Percentiles rank a stretch among this genome's conserved stretches.
Conservation (phyloP, 2,888 invertebrate species). For the Xiphydria camelus region DNA sequence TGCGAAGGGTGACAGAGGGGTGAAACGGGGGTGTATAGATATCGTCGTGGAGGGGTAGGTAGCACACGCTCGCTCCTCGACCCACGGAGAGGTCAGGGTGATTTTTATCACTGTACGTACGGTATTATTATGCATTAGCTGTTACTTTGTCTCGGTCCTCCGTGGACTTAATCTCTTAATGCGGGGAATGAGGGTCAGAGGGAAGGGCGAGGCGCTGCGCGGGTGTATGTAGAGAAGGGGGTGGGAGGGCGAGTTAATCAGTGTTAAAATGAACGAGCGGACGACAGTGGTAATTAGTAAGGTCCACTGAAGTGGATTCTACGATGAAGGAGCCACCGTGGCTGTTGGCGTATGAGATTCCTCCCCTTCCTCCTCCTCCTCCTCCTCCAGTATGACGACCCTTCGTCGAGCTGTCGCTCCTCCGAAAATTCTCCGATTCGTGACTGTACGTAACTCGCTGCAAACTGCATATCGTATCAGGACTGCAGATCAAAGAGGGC, state of each 20-base stretch:
- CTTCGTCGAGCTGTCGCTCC: too few relatives aligned
- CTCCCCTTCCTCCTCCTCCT: neutral
- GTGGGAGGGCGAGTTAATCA: constrained; percentile 40
- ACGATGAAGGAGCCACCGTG: constrained; percentile 4
- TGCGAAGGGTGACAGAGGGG: too few relatives aligned
- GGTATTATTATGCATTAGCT: constrained; percentile 4
- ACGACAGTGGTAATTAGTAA: constrained; percentile 44
- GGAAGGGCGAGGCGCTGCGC: constrained; percentile 22
- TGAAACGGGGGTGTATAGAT: too few relatives aligned
- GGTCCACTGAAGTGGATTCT: constrained; percentile 42
- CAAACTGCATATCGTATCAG: neutral
- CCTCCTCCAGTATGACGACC: neutral
- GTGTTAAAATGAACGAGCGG: constrained; percentile 45
- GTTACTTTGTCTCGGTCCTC: neutral
- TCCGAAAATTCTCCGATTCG: neutral
- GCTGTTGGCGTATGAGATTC: neutral
- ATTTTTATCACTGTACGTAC: constrained; percentile 15
- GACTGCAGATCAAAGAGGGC: neutral
- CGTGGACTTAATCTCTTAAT: neutral
- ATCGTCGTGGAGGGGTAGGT: too few relatives aligned
- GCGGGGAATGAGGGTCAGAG: neutral
- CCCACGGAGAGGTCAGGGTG: constrained; percentile 5
- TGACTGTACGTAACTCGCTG: neutral
- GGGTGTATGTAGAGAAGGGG: constrained; percentile 8
- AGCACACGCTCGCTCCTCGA: neutral